phyloP scores from a whole-genome alignment of 2,113 vertebrate genomes.

The Bagarius yarrelli region DNA sequence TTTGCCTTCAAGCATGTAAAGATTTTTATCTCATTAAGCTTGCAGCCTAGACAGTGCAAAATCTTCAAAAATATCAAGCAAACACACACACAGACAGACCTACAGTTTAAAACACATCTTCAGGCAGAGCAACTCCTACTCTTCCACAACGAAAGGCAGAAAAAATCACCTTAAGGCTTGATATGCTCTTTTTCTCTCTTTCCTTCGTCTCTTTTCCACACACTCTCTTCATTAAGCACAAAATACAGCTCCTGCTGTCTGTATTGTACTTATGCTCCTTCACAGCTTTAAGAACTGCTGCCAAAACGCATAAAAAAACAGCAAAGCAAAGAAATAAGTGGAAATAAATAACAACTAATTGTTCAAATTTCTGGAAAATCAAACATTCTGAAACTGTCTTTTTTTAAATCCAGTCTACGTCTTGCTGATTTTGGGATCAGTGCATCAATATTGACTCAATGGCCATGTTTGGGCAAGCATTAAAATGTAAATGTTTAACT shows the following conservation, averaged over 20 bases:
- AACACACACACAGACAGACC: conserved; percentile 22
- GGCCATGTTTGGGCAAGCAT: conserved; percentile 34
- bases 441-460: conserved; percentile 11
- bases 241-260: conserved; percentile 57
- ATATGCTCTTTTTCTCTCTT: conserved; percentile 33
- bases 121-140: conserved; percentile 51
- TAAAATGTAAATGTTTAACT: conserved; percentile 49
- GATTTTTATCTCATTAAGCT: conserved; percentile 30
- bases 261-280: conserved; percentile 51
- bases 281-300: conserved; percentile 57
- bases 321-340: conserved; percentile 23
- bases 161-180: conserved; percentile 55
- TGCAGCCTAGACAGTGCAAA: conserved; percentile 10
- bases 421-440: background rate
- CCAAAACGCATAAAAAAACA: conserved; percentile 60
- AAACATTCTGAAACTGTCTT: background rate
- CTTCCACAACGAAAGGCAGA: conserved; percentile 41
- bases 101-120: conserved; percentile 49
- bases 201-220: conserved; percentile 9
- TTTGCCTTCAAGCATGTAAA: conserved; percentile 11
- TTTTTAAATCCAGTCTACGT: background rate
- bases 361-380: conserved; percentile 6
- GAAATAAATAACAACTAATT: conserved; percentile 2
- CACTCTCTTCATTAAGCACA: conserved; percentile 64
- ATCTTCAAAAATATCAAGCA: background rate